Evolutionary conservation across 2,888 invertebrate species (phyloP).

Genomic region (Ctenicera cuprea): DNA sequence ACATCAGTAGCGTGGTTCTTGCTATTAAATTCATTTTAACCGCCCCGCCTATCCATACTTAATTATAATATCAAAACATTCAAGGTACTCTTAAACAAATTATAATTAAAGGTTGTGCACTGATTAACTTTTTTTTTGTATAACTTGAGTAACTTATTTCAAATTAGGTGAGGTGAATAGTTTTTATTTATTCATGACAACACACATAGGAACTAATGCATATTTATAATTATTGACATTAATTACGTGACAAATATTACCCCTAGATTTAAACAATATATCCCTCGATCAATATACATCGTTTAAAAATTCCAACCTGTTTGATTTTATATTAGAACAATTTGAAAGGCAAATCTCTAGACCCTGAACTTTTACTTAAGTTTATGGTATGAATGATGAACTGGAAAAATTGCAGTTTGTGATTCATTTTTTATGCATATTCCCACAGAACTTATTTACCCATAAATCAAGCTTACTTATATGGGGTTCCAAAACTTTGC

Average conservation of each 20-base stretch:
- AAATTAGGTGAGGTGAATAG: too few species aligned
- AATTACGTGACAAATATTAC: too few species aligned
- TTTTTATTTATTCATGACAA: too few species aligned
- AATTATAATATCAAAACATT: constrained; percentile 15
- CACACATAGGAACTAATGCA: too few species aligned
- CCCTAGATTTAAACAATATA: too few species aligned
- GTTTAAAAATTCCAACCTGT: too few species aligned
- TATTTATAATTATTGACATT: too few species aligned
- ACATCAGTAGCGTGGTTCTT: constrained; percentile 3
- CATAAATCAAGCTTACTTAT: too few species aligned
- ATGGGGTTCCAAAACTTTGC: too few species aligned
- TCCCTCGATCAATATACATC: too few species aligned
- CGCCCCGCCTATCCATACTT: constrained; percentile 5
- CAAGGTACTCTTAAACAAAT: background rate
- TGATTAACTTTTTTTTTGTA: background rate
- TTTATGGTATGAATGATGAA: constrained; percentile 3
- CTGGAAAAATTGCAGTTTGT: constrained; percentile 6
- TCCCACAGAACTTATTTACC: background rate
- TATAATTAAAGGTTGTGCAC: background rate
- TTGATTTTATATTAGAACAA: too few species aligned
- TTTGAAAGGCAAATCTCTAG: constrained; percentile 2
- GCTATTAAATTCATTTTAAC: constrained; percentile 12
- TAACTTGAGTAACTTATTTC: background rate
- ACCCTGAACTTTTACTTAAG: constrained; percentile 12
- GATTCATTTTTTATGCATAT: background rate